A percentile compares a stretch with the other conserved stretches of the same genome.
phyloP scores from a whole-genome alignment of 2,797 vertebrate genomes.

The Pteronotus mesoamericanus region DNA sequence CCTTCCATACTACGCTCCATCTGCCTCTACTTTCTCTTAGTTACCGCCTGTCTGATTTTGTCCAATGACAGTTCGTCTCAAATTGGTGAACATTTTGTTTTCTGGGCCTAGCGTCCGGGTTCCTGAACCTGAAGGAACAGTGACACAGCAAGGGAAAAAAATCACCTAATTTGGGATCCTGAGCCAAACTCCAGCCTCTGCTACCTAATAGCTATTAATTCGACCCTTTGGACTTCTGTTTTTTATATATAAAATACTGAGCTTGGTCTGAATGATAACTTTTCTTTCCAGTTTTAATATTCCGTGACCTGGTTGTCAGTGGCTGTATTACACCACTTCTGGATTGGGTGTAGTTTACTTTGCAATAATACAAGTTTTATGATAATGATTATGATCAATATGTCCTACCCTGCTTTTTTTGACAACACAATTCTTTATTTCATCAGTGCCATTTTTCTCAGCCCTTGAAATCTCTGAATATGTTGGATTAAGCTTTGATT shows the following conservation, averaged over 20 bases:
- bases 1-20: neutral
- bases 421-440: neutral
- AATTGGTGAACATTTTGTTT: neutral
- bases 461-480: neutral
- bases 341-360: neutral
- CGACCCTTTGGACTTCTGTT: neutral
- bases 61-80: neutral
- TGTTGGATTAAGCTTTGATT: neutral
- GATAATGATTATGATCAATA: neutral
- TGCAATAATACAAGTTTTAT: neutral
- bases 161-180: neutral
- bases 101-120: neutral
- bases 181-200: neutral
- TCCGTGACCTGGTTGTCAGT: neutral
- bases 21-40: neutral
- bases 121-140: too few relatives aligned
- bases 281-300: neutral
- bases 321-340: neutral
- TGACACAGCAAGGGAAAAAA: neutral
- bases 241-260: neutral
- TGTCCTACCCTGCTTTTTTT: neutral
- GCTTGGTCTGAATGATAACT: neutral
- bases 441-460: neutral
- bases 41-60: neutral
- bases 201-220: neutral